Conservation (phyloP, 1,140 invertebrate genomes). For the Leptestheria dahalacensis region DNA sequence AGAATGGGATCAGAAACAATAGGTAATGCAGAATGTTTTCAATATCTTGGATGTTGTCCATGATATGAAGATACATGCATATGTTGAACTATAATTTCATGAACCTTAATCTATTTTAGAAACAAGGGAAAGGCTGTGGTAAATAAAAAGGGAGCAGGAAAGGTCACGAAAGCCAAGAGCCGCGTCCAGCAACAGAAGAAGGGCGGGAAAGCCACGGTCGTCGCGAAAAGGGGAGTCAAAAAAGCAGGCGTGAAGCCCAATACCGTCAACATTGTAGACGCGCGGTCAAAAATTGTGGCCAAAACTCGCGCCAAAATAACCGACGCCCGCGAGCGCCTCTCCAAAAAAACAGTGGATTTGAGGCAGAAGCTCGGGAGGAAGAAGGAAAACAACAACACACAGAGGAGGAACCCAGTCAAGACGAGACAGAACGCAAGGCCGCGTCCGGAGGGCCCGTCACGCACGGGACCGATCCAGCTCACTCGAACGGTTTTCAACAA, state of each 20-base stretch:
- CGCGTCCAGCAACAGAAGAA: neutral
- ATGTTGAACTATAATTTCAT: too few relatives aligned
- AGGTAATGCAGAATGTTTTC: too few relatives aligned
- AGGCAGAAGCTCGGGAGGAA: slow-evolving; percentile 40
- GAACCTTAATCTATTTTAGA: neutral
- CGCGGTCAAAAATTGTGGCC: slow-evolving; percentile 48
- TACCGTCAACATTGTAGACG: slow-evolving; percentile 35
- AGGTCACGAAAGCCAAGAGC: slow-evolving; percentile 1
- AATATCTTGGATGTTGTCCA: too few relatives aligned
- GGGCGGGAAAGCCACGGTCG: neutral
- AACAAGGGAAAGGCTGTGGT: neutral
- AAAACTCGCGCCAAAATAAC: slow-evolving; percentile 45
- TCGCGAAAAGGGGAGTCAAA: slow-evolving; percentile 1
- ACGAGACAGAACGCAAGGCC: slow-evolving; percentile 15
- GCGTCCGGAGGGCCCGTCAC: neutral
- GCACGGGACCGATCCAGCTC: neutral
- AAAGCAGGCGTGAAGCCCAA: neutral
- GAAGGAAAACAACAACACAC: slow-evolving; percentile 17
- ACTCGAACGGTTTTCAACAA: slow-evolving; percentile 2
- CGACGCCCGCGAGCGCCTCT: slow-evolving; percentile 52
- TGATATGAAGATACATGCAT: too few relatives aligned
- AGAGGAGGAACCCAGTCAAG: neutral
- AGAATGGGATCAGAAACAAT: slow-evolving; percentile 3
- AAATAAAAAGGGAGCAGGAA: neutral
- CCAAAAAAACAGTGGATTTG: slow-evolving; percentile 46